Conservation (phyloP, 2,888 invertebrate genomes). For the Cerastis rubricosa region DNA sequence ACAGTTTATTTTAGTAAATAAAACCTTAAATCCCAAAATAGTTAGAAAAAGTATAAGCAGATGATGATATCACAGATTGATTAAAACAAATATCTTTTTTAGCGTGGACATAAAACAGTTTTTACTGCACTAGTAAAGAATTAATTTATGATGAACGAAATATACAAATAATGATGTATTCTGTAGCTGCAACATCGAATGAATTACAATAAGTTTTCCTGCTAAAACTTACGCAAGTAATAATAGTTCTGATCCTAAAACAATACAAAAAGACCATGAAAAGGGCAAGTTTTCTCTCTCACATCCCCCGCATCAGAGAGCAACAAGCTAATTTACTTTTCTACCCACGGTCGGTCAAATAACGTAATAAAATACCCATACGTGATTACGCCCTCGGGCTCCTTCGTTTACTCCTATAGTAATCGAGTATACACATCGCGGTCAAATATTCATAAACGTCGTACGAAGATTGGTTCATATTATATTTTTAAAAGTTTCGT, state of each 20-base stretch:
- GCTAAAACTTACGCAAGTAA: not conserved
- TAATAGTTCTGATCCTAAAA: slow-evolving; percentile 37
- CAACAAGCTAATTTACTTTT: slow-evolving; percentile 59
- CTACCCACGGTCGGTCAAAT: slow-evolving; percentile 52
- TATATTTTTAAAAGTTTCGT: slow-evolving; percentile 35
- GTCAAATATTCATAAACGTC: slow-evolving; percentile 62
- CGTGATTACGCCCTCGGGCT: slow-evolving; percentile 56
- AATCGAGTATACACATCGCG: slow-evolving; percentile 50
- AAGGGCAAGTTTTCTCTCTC: slow-evolving; percentile 25
- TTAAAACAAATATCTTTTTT: not conserved
- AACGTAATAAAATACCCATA: slow-evolving; percentile 65
- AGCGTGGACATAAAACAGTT: not conserved
- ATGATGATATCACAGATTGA: not conserved
- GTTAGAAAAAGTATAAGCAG: not conserved
- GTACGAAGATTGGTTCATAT: slow-evolving; percentile 43
- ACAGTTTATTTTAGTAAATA: too few species aligned
- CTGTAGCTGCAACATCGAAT: not conserved
- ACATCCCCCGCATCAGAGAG: slow-evolving; percentile 22
- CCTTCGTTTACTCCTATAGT: slow-evolving; percentile 50
- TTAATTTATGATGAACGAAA: not conserved
- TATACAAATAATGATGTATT: not conserved
- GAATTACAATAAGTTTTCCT: not conserved
- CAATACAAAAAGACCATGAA: slow-evolving; percentile 37
- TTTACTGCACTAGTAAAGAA: not conserved
- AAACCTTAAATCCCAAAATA: not conserved